Percentiles rank a stretch among this genome's conserved stretches.
Evolutionary conservation across 2,113 vertebrate genomes (phyloP).

Genomic region (Cololabis saira): DNA sequence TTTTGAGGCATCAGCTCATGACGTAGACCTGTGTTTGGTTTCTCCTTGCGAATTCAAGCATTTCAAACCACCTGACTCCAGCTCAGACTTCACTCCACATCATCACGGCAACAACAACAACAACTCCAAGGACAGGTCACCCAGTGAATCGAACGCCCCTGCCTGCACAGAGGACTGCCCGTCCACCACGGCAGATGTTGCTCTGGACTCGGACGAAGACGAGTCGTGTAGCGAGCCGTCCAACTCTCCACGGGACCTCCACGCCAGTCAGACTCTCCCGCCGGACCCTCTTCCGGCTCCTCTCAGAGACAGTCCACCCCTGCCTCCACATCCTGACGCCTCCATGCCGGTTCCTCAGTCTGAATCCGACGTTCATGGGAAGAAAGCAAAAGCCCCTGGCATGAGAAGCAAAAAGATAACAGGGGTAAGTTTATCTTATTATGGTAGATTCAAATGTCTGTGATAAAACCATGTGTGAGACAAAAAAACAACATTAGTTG

Average conservation of each 20-base stretch:
- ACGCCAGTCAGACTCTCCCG: slow-evolving; percentile 64
- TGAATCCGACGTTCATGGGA: slow-evolving; percentile 76
- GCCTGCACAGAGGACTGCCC: slow-evolving; percentile 85
- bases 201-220: slow-evolving; percentile 89
- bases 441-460: slow-evolving; percentile 47
- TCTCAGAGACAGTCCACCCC: slow-evolving; percentile 86
- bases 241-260: slow-evolving; percentile 64
- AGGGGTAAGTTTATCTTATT: slow-evolving; percentile 52
- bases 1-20: slow-evolving; percentile 81
- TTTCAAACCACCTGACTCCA: slow-evolving; percentile 81
- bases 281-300: slow-evolving; percentile 85
- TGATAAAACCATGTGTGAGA: neutral
- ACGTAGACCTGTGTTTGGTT: slow-evolving; percentile 94
- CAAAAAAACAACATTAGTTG: no score
- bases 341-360: slow-evolving; percentile 91
- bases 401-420: slow-evolving; percentile 73
- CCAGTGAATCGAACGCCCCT: slow-evolving; percentile 87
- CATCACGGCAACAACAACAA: slow-evolving; percentile 49
- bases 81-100: slow-evolving; percentile 78
- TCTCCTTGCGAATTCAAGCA: slow-evolving; percentile 97
- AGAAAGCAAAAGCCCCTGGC: slow-evolving; percentile 51
- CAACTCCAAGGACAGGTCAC: slow-evolving; percentile 76
- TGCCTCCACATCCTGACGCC: slow-evolving; percentile 85
- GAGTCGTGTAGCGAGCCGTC: slow-evolving; percentile 76
- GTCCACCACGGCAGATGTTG: slow-evolving; percentile 83